Evolutionary conservation across 1,140 invertebrate species (phyloP), one percentile per base, ranked within the genome.

Genomic region (Caenorhabditis tropicalis): DNA sequence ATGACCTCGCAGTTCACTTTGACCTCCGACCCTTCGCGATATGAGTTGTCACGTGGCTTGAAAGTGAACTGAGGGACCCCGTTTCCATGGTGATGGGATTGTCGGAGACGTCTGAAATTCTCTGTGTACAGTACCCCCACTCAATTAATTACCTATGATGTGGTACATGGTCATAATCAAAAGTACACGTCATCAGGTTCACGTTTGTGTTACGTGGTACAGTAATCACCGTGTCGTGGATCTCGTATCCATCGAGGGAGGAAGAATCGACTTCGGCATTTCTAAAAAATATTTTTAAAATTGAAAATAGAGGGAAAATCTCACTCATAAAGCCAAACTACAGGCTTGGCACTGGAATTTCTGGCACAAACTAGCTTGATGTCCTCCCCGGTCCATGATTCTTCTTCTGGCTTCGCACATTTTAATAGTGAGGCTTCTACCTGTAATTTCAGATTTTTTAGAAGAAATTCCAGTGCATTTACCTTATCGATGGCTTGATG

Each of bases 1-100:
- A 87, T 80, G 15, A 88, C 90, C 83, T 91, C 90, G 79, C 90
- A 90, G 56, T 88, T 88, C 24, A 91, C 33, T 80, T 88, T 88
- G 7, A 90, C 90, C 19, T 85, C 53, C 2, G 88, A 79, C 70
- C 90, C 90, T 85, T 91, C 90, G 31, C 90, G n/a, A 27, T 80
- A 84, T 19, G 83, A 79, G 21, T 87, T 86, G 58, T 91, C 89
- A 29, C 83, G 21, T 31, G 88, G 88, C 31, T 81, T 87, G 53
- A 86, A 89, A n/a, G 90, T 90, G 43, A 90, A 91, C 29, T 74
- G 87, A 31, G 89, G 89, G 2, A 60, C 43, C 16, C 84, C 65
- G n/a, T 39, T 70, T 36, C n/a, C 31, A 29, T 70, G 60, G 12
- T 39, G 21, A 12, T 82, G 46, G 29, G 3, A 31, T 51, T 51